Evolutionary conservation across 2,888 invertebrate genomes (phyloP), one percentile per base, ranked within the genome.

Genomic region (Neuroscelio doddi): DNA sequence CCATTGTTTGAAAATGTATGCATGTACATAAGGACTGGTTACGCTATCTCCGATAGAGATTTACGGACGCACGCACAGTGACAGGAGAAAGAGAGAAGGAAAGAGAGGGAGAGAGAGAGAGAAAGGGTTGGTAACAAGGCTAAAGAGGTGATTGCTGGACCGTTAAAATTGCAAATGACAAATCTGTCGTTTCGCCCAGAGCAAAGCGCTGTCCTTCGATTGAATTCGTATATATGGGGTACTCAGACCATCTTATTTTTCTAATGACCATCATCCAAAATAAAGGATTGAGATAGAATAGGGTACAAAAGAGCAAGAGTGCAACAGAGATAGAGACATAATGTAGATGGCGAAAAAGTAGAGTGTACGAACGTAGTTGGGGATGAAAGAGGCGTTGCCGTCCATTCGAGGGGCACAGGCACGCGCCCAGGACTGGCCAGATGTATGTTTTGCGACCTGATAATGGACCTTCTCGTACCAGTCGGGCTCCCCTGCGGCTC

Each of bases 381-480:
- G 71, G 64, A 69, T 71, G 70, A 75, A 73, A 75, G 72, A 74
- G 75, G 77, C 76, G 74, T 77, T 44, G 74, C 75, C 73, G 64
- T 69, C 64, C 53, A 67, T 73, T 65, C 66, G 70, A 71, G 73
- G 77, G 75, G 76, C 72, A 71, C 67, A 70, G 80, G 79, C 80
- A 76, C 80, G 79, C 76, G 78, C 78, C 76, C 74, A 73, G 70
- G 65, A 73, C 66, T 70, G 76, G 69, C 78, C 82, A 82, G 81
- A 82, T 82, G 82, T 80, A 80, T 81, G 80, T 80, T 82, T 81
- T 80, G 80, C 82, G 80, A 82, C 81, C 78, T 80, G 82, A 82
- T 82, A 82, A 82, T 81, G 80, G 81, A 79, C 74, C 80, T 72
- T 74, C 74, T 74, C 73, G 71, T 75, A 77, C 74, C 75, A 70